A percentile compares a stretch with the other conserved stretches of the same genome.
Evolutionary conservation across 2,888 invertebrate species (phyloP).

Genomic region (Pachycephus smyrnensis): DNA sequence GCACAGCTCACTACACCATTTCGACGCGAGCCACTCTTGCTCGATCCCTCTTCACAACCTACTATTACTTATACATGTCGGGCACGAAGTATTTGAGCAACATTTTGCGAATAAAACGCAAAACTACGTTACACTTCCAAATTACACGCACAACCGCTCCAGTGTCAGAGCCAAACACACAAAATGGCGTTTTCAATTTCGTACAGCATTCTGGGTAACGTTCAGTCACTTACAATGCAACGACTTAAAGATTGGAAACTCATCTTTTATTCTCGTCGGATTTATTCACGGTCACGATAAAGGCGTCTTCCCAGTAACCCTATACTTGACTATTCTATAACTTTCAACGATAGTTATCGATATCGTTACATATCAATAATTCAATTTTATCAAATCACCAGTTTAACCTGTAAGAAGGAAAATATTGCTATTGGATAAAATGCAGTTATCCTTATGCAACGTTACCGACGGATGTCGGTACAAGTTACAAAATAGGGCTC

Average conservation of each 20-base stretch:
- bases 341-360: too few species aligned
- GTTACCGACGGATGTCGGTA: too few species aligned
- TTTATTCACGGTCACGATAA: background rate
- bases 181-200: slow-evolving; percentile 60
- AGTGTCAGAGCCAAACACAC: slow-evolving; percentile 63
- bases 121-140: slow-evolving; percentile 23
- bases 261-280: background rate
- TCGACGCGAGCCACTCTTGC: slow-evolving; percentile 31
- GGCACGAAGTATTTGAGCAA: slow-evolving; percentile 54
- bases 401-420: too few species aligned
- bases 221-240: background rate
- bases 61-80: slow-evolving; percentile 60
- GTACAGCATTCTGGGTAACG: slow-evolving; percentile 49
- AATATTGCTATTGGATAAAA: too few species aligned
- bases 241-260: background rate
- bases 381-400: too few species aligned
- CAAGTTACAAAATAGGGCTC: too few species aligned
- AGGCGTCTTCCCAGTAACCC: background rate
- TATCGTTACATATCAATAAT: too few species aligned
- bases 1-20: slow-evolving; percentile 48
- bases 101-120: slow-evolving; percentile 52
- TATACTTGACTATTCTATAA: too few species aligned
- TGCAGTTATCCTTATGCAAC: too few species aligned
- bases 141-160: slow-evolving; percentile 40
- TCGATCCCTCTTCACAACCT: slow-evolving; percentile 28